Base-by-base conservation (phyloP, 2,113 vertebrate species). In the Xenopus borealis region DNA sequence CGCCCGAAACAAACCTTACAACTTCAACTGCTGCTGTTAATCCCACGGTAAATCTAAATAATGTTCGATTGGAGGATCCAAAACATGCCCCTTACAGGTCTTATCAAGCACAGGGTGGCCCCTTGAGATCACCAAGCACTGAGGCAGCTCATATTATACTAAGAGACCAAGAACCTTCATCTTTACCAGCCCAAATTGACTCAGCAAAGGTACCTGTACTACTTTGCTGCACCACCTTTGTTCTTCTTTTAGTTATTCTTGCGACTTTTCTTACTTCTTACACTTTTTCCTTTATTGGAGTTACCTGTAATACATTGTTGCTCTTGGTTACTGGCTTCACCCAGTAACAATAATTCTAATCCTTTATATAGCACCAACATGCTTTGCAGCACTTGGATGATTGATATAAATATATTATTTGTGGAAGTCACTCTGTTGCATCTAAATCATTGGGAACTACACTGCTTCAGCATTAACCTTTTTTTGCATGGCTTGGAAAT, bases 151-250 rank as follows among this genome's bases (percentile, higher is more conserved):
- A 87, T 86, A 66, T 87, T 86, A 86, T 93, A 85, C 93, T 94
- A 90, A 94, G 91, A 85, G 94, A 95, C 83, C 92, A 91, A 89
- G 93, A 94, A 69, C 80, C 88, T 64, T 80, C 90, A 73, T 85
- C 92, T 83, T 86, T 93, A 90, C 82, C 90, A 79, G 87, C 93
- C 86, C 93, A 91, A 83, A 90, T 92, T 94, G 95, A 96, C 2
- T 86, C 91, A 91, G 81, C 94, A 88, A 94, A 98, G 97, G 97
- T 98, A 97, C 93, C 92, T 82, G 83, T 86, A 88, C 91, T 85
- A 78, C 81, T 6, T 45, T 62, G 80, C 78, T 80, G 86, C 70
- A 78, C 85, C 80, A 57, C 82, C 14, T 82, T 79, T 70, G n/a
- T 80, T 80, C 79, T 79, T 85, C 84, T 86, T 0, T 82, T 61